Conservation (phyloP, 2,888 invertebrate species). For the Drosophila aldrichi region DNA sequence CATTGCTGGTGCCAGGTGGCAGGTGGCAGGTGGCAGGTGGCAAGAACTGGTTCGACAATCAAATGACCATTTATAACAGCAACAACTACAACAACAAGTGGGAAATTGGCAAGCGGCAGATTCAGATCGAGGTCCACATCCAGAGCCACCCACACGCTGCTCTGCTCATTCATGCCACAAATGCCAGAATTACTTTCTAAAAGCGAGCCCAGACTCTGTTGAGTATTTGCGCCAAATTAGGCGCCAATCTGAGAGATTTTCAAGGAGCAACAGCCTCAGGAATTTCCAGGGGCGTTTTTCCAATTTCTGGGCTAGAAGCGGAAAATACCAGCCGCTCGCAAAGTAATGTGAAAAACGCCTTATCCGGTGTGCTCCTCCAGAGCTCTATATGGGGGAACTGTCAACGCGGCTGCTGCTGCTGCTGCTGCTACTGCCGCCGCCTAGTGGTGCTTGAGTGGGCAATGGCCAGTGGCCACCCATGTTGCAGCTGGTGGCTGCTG, state of each 20-base stretch:
- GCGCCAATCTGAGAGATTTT: slow-evolving; percentile 65
- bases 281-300: slow-evolving; percentile 79
- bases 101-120: slow-evolving; percentile 18
- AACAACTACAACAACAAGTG: slow-evolving; percentile 12
- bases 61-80: slow-evolving; percentile 73
- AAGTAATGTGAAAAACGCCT: slow-evolving; percentile 78
- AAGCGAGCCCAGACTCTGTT: slow-evolving; percentile 52
- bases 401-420: slow-evolving; percentile 51
- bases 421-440: neutral
- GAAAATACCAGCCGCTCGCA: slow-evolving; percentile 42
- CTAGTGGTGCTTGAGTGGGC: slow-evolving; percentile 1
- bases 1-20: slow-evolving; percentile 21
- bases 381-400: slow-evolving; percentile 57
- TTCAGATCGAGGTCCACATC: slow-evolving; percentile 3
- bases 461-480: slow-evolving; percentile 50
- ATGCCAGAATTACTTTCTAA: slow-evolving; percentile 76
- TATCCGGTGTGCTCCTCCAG: slow-evolving; percentile 65
- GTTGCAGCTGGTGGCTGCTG: slow-evolving; percentile 31
- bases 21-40: slow-evolving; percentile 32
- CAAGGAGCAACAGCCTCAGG: slow-evolving; percentile 39
- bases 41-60: slow-evolving; percentile 69
- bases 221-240: slow-evolving; percentile 79
- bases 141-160: slow-evolving; percentile 56
- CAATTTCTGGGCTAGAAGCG: slow-evolving; percentile 62
- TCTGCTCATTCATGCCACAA: slow-evolving; percentile 45